Conservation (phyloP, 2,888 invertebrate species). For the Aphrophora alni region DNA sequence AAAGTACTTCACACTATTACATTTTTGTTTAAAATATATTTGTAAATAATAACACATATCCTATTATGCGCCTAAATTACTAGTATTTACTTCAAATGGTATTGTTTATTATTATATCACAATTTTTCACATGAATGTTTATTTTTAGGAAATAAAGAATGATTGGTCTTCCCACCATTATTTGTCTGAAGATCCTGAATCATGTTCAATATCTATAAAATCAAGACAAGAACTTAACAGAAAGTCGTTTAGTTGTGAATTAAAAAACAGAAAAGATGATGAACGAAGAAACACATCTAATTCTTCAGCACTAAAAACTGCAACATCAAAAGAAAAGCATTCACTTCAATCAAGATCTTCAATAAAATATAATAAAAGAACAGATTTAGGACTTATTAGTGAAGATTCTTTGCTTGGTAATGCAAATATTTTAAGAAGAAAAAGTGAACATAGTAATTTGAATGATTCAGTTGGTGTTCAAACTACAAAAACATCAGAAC, state of each 20-base stretch:
- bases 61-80: no score
- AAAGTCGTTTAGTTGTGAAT: not conserved
- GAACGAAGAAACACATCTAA: not conserved
- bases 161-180: conserved; percentile 47
- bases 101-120: no score
- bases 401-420: not conserved
- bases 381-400: not conserved
- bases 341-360: not conserved
- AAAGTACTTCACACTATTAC: no score
- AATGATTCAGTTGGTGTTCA: not conserved
- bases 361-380: not conserved
- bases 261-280: not conserved
- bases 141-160: conserved; percentile 19
- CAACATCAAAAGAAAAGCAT: not conserved
- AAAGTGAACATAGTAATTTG: not conserved
- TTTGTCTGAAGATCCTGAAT: conserved; percentile 7
- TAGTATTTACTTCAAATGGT: no score
- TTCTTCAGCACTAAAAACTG: not conserved
- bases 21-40: no score
- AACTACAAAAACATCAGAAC: not conserved
- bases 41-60: no score
- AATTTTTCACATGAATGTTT: not conserved
- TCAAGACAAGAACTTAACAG: not conserved
- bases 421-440: not conserved
- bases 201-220: not conserved